Conservation (phyloP, 2,113 vertebrate species). For the Cnemophilus loriae region DNA sequence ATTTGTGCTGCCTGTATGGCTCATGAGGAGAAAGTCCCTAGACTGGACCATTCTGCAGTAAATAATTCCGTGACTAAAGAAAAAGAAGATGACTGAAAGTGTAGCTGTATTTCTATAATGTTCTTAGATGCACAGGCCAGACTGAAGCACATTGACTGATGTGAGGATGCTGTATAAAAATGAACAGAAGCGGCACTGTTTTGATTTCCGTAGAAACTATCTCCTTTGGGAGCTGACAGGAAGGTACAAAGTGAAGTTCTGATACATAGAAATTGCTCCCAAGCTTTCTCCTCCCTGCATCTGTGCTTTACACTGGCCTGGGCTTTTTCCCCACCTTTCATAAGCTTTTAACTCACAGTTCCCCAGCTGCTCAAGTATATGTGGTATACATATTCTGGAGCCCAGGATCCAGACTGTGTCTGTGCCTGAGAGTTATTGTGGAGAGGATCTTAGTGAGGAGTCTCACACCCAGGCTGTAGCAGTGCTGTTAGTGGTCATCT, state of each 20-base stretch:
- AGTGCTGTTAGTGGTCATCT: background rate
- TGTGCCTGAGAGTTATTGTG: background rate
- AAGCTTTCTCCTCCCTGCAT: background rate
- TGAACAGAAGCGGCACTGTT: background rate
- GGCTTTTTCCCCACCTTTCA: background rate
- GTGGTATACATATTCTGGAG: background rate
- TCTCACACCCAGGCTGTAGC: background rate
- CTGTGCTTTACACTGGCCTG: background rate
- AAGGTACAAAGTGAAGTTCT: background rate
- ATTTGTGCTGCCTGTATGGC: background rate
- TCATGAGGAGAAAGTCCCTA: background rate
- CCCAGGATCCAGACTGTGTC: background rate
- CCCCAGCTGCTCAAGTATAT: accelerated
- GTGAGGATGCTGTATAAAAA: background rate
- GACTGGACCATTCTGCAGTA: background rate
- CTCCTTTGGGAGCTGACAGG: background rate
- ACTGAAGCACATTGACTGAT: background rate
- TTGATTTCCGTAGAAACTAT: background rate
- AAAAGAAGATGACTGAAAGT: background rate
- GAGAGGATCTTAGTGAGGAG: background rate
- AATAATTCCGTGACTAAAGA: background rate
- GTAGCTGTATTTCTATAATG: background rate
- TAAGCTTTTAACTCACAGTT: background rate
- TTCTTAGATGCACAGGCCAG: background rate
- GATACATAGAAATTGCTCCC: background rate